Evolutionary conservation across 2,113 vertebrate genomes (phyloP), one percentile per base, ranked within the genome.

Genomic region (Halichoerus grypus): DNA sequence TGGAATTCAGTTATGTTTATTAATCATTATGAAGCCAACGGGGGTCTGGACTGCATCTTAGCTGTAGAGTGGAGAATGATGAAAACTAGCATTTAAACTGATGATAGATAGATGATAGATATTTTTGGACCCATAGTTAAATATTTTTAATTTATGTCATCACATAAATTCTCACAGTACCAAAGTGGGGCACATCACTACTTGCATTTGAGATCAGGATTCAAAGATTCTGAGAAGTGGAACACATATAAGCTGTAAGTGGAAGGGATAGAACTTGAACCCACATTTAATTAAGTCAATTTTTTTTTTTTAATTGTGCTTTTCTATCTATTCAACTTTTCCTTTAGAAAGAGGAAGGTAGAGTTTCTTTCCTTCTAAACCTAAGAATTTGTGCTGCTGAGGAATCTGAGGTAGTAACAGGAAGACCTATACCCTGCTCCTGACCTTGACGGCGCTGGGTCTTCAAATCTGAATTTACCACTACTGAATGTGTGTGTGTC

Each of bases 101-200:
- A 31, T 55, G 28, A 15, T 79, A 84, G 65, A 22, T 46, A 26
- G 31, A 63, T 65, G 14, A 53, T n/a, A 72, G n/a, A 53, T 49
- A 77, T 49, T 86, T 96, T 55, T 33, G 28, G 28, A 49, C 19
- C 13, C 26, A 19, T 7, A 57, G 18, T 88, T 80, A 89, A 84
- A 71, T 39, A n/a, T 3, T 3, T 87, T 83, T 93, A 91, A 76
- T 93, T 95, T 79, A 79, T 81, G 42, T 87, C 10, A 77, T 91
- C 33, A 36, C 36, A 77, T 3, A 42, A 19, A 92, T 92, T 86
- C 36, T 63, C 61, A 82, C 3, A 71, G 13, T 49, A 57, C 22
- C 36, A 31, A 7, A 46, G 11, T 72, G 22, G 86, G 51, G 14
- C 13, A 81, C 18, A 46, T 39, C 55, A 87, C 19, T 49, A 26